Evolutionary conservation across 2,797 vertebrate species (phyloP), one percentile per base, ranked within the genome.

Genomic region (Arctocebus calabarensis): DNA sequence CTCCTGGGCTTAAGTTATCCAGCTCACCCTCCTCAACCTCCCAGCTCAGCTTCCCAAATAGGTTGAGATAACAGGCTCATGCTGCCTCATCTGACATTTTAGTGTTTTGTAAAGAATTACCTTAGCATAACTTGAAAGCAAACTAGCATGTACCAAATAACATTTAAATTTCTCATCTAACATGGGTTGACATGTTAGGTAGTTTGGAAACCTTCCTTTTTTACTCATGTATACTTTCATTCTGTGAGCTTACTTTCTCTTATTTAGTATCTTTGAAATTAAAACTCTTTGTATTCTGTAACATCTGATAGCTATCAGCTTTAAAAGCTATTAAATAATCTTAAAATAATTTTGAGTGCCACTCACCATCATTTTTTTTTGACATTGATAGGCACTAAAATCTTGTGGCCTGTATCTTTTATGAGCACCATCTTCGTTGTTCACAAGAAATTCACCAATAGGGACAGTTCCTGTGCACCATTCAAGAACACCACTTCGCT

Each of bases 401-500:
- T 99, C 99, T 17, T 97, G 97, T 25, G 99, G 99, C 75, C 99
- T 98, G 96, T 99, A 99, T 93, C 99, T 99, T 94, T 98, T 99
- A 98, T 99, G 99, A 64, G 99, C 99, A 94, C 99, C 99, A 90
- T 98, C 98, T 37, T 98, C 98, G 0, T 95, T 66, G 68, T 99
- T 99, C 45, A 99, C 98, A 78, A 99, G 98, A 95, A 99, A 99
- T 94, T 99, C 99, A 62, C 99, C 99, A 1, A 99, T 99, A 34
- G 99, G 99, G 95, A 98, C 97, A 12, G 99, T 99, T 86, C 99
- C 99, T 0, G 99, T 99, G 96, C 99, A 99, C 99, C 99, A 99
- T 96, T 99, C 99, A 16, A 99, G 98, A 87, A 99, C 99, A 0
- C 99, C 99, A 6, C 99, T 99, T 55, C 99, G 98, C 98, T 99